phyloP scores from a whole-genome alignment of 2,797 vertebrate species.

The Sebastes cheni region DNA sequence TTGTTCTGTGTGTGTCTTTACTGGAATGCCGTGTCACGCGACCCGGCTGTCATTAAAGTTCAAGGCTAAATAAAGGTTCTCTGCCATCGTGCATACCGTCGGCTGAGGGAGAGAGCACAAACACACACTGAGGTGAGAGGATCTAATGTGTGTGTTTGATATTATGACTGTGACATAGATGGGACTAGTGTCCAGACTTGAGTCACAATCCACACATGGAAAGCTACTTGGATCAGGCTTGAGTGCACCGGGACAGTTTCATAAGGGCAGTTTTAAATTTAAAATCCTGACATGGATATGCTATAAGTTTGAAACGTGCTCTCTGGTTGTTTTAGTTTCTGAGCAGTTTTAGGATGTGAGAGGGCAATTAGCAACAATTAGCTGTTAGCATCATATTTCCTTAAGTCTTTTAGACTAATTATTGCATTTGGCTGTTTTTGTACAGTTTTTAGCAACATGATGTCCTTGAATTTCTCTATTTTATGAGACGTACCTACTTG shows the following conservation, averaged over 20 bases:
- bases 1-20: slow-evolving; percentile 7
- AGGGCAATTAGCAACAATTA: not conserved
- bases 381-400: not conserved
- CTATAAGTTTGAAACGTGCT: not conserved
- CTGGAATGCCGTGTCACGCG: slow-evolving; percentile 28
- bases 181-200: not conserved
- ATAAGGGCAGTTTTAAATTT: not conserved
- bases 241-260: not conserved
- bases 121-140: not conserved
- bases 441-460: not conserved
- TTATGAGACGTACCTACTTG: not conserved
- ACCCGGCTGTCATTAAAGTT: slow-evolving; percentile 52
- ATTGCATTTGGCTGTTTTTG: not conserved
- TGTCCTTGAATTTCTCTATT: not conserved
- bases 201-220: slow-evolving; percentile 6
- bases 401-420: not conserved
- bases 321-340: not conserved
- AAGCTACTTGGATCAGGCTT: not conserved
- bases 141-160: slow-evolving; percentile 1
- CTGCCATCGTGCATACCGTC: slow-evolving; percentile 15
- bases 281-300: not conserved
- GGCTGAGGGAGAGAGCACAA: not conserved
- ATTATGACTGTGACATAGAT: not conserved
- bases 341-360: not conserved
- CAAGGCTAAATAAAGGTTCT: slow-evolving; percentile 73